Base-by-base conservation (phyloP, 2,113 vertebrate genomes). In the Potamarius usumacintae region DNA sequence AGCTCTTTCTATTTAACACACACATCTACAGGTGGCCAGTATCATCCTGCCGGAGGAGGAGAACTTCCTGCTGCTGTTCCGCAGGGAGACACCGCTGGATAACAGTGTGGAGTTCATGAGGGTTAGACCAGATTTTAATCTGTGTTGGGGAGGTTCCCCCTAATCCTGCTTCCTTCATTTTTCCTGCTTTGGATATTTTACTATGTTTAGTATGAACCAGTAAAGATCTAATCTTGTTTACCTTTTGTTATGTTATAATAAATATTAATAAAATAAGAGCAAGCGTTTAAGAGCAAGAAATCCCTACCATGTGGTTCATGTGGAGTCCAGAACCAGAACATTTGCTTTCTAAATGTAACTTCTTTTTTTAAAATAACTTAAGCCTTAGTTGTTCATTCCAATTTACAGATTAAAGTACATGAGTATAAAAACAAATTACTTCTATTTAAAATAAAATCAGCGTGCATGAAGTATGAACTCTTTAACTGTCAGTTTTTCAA, bases 21-120 rank as follows among this genome's bases (percentile, higher is more conserved):
- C 9, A 76, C 42, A 53, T 27, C 58, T 55, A 27, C 90, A 99
- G 97, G 92, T 99, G 93, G 96, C 97, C 63, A 92, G 93, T 78
- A 90, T 95, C 89, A 93, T 98, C 91, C 92, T 99, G 78, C 94
- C 96, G 0, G 96, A 97, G 83, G 97, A 98, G 62, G 97, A 98
- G 90, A 97, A 97, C 91, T 99, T 99, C 90, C 94, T 99, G 77
- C 94, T 98, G 82, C 91, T 98, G 90, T 99, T 99, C 89, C 97
- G 95, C 87, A 90, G 95, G 88, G 98, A 99, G 94, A 95, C 95
- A 0, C 97, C 97, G 2, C 91, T 99, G 95, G 96, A 98, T 92
- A 97, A 96, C 93, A 99, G 98, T 0, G 97, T 99, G 92, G 97
- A 98, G 94, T 99, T 99, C 71, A 99, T 99, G 97, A 93, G 96